Conservation (phyloP, 2,113 vertebrate species). For the Zapornia atra region DNA sequence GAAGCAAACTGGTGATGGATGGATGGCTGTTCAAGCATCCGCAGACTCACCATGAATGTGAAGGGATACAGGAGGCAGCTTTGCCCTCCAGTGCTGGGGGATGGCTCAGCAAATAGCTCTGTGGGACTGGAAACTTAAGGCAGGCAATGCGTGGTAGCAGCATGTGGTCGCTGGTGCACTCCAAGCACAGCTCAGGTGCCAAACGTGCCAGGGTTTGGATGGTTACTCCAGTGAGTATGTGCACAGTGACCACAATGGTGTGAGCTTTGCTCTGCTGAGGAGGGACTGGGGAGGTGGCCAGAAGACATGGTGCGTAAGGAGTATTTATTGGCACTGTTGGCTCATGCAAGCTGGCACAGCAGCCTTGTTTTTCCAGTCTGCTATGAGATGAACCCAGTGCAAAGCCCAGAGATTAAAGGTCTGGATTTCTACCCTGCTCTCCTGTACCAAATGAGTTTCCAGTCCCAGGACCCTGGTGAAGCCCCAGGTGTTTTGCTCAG, state of each 20-base stretch:
- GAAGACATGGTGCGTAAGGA: background rate
- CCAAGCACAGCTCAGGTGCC: background rate
- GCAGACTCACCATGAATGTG: background rate
- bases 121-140: background rate
- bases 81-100: background rate
- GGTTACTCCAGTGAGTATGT: rapidly evolving
- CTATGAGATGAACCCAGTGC: background rate
- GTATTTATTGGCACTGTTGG: background rate
- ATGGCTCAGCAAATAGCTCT: background rate
- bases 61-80: background rate
- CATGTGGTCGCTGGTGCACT: background rate
- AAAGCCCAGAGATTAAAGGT: background rate
- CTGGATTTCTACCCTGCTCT: background rate
- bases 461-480: background rate
- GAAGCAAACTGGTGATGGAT: background rate
- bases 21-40: background rate
- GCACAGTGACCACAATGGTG: background rate
- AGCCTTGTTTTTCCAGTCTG: background rate
- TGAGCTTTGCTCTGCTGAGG: background rate
- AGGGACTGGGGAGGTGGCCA: background rate
- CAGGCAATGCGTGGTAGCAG: too few species aligned
- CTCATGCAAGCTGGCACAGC: background rate
- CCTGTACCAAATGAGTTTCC: background rate
- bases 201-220: background rate
- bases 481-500: background rate